A percentile compares a stretch with the other conserved stretches of the same genome.
These are phyloP conservation scores for Serripes groenlandicus DNA, from an alignment of 2,888 invertebrate species.

Conservation along the genomic window DNA sequence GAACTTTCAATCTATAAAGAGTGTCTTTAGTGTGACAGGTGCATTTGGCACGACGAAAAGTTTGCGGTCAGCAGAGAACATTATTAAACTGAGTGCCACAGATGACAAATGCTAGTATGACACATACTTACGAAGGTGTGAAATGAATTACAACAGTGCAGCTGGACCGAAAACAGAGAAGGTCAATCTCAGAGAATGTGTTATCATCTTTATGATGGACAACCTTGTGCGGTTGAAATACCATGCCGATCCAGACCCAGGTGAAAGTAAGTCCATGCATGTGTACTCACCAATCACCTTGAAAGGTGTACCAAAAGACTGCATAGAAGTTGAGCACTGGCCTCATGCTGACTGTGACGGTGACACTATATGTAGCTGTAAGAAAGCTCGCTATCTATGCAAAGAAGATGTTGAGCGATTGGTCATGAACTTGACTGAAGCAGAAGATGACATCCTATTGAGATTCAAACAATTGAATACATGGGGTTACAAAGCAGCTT, in stretches of 20 bases:
- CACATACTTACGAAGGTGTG: constrained; percentile 39
- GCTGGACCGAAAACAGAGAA: not conserved
- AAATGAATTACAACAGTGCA: not conserved
- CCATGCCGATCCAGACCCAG: constrained; percentile 35
- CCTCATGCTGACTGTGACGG: constrained; percentile 52
- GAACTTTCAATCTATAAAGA: constrained; percentile 32
- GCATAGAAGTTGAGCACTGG: constrained; percentile 34
- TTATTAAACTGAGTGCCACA: constrained; percentile 25
- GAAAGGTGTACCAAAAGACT: constrained; percentile 51
- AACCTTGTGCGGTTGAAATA: constrained; percentile 41
- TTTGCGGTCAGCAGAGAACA: constrained; percentile 29
- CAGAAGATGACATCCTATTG: not conserved
- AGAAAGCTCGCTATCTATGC: not conserved
- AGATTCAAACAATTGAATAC: not conserved
- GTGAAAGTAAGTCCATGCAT: constrained; percentile 41
- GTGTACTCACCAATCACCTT: constrained; percentile 53
- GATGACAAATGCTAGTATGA: constrained; percentile 50
- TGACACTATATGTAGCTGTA: constrained; percentile 10
- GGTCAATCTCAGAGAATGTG: constrained; percentile 32
- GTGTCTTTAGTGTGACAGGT: constrained; percentile 50
- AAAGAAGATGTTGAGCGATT: not conserved
- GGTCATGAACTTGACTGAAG: not conserved
- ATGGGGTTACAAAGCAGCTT: not conserved
- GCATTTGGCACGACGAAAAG: constrained; percentile 30
- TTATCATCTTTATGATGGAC: constrained; percentile 44